Evolutionary conservation across 1,140 invertebrate species (phyloP), one percentile per base, ranked within the genome.

Genomic region (Heliconius nattereri): DNA sequence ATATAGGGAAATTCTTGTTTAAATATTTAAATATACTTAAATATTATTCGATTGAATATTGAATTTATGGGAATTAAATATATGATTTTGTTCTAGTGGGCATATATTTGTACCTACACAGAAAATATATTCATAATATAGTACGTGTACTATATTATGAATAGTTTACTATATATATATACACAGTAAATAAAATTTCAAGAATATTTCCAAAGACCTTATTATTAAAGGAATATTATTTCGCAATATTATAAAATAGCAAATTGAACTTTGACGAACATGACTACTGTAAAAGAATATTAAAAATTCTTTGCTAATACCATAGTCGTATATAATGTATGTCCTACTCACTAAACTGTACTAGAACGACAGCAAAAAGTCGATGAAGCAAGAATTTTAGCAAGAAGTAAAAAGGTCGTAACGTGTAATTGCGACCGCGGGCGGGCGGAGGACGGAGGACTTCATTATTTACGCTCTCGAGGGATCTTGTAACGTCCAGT

Each of bases 401-500:
- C 60, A 66, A 66, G 60, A 66, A 66, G 26, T 66, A 66, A 66
- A 66, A 66, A 66, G 26, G 26, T 66, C 26, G 60, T 66, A 66
- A 29, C 26, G 60, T 66, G 60, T 66, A 66, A 66, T 66, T 66
- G 60, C 26, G 60, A 66, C 60, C 26, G 26, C 60, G 60, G 60
- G 60, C 60, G 60, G 60, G 26, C 23, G 26, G 26, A 66, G 57
- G 57, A 1, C 23, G 23, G 60, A 5, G 23, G 60, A 29, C 60
- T 70, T 76, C 75, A 76, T 76, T 76, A 76, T 71, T 76, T 66
- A 76, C 60, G 40, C 60, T 76, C 75, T 66, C 75, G 11, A 37
- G 75, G 45, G 75, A 45, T 49, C 75, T 76, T 66, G 75, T 76
- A 71, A 71, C 54, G 75, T 76, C 75, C 75, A 76, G 75, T 71